These are phyloP conservation scores for Cacatua alba DNA, from an alignment of 2,113 vertebrate species.

Conservation along the genomic window DNA sequence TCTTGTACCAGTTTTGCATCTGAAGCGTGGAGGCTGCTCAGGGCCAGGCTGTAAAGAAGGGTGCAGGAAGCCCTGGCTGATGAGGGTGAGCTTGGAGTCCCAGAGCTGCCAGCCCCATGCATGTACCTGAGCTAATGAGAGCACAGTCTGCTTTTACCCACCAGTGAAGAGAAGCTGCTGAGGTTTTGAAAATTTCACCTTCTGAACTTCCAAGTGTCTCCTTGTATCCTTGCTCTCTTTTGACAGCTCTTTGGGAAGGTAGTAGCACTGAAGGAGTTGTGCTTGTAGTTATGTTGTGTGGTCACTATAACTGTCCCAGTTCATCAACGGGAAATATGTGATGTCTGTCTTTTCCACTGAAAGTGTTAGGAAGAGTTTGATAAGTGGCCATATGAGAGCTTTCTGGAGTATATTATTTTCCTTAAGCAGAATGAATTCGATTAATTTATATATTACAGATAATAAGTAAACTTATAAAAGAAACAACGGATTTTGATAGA, in stretches of 20 bases:
- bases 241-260: accelerated
- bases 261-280: not conserved
- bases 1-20: not conserved
- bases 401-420: not conserved
- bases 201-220: not conserved
- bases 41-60: not conserved
- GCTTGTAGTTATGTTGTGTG: not conserved
- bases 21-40: not conserved
- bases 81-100: not conserved
- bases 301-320: not conserved
- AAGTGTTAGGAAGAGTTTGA: not conserved
- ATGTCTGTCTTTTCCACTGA: not conserved
- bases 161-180: not conserved
- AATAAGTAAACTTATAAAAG: not conserved
- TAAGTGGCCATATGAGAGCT: not conserved
- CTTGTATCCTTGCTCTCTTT: not conserved
- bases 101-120: not conserved
- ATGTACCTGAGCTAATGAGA: not conserved
- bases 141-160: not conserved
- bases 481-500: not conserved
- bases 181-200: not conserved
- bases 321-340: accelerated
- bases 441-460: not conserved
- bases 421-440: not conserved
- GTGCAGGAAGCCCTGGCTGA: not conserved